Conservation (phyloP, 2,888 invertebrate species). For the Calameuta filiformis region DNA sequence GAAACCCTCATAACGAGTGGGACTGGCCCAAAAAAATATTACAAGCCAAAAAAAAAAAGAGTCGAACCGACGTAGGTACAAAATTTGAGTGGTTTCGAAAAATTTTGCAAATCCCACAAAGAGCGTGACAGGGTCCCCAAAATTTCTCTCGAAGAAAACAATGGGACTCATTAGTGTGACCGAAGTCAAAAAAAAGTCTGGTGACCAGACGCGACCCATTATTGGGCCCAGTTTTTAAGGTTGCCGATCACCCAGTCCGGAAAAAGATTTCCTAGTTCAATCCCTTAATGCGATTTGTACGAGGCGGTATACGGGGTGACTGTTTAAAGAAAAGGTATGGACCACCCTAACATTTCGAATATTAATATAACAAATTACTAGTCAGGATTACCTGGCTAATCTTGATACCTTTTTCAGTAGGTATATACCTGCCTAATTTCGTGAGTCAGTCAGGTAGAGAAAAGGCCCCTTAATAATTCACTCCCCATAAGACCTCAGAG, state of each 20-base stretch:
- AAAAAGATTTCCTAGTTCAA: background rate
- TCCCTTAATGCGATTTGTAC: background rate
- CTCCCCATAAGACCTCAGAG: background rate
- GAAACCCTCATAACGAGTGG: background rate
- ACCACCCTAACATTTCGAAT: background rate
- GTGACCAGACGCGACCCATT: background rate
- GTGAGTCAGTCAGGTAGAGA: background rate
- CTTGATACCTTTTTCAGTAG: background rate
- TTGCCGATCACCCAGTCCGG: background rate
- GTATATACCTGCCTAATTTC: background rate
- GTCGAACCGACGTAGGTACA: background rate
- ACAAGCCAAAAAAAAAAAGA: background rate
- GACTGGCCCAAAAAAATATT: background rate
- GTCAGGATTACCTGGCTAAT: background rate
- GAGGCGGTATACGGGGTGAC: background rate
- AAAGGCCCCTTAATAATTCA: background rate
- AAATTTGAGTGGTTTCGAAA: background rate
- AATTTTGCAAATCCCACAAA: background rate
- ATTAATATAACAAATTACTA: background rate
- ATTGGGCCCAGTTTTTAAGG: background rate
- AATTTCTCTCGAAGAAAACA: background rate
- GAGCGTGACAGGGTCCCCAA: background rate
- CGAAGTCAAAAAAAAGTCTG: background rate
- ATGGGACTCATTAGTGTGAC: background rate
- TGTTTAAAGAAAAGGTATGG: background rate